Percentiles rank a stretch among this genome's conserved stretches.
These are phyloP conservation scores for Yponomeuta cagnagella DNA, from an alignment of 2,888 invertebrate species.

Conservation along the genomic window DNA sequence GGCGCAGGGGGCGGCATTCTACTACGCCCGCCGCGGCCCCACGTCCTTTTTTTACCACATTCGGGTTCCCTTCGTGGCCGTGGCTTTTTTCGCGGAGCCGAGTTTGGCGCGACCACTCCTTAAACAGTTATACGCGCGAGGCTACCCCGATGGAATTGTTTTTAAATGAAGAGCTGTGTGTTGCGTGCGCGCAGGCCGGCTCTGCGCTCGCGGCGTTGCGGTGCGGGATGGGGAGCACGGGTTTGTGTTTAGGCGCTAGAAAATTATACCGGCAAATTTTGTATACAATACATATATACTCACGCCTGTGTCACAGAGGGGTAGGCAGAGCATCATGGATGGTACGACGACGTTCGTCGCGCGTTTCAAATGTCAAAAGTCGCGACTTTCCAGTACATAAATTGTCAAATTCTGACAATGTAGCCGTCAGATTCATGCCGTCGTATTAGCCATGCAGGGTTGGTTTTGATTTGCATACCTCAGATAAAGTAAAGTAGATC, in stretches of 20 bases:
- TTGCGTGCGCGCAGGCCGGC: conserved; percentile 37
- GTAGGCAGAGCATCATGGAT: too few relatives aligned
- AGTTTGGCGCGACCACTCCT: conserved; percentile 65
- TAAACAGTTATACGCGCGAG: conserved; percentile 69
- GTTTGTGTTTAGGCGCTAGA: neutral
- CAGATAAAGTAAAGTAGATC: too few relatives aligned
- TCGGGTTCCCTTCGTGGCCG: conserved; percentile 56
- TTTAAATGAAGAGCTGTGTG: conserved; percentile 54
- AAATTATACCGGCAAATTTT: too few relatives aligned
- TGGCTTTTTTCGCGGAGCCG: conserved; percentile 62
- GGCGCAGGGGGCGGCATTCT: conserved; percentile 35
- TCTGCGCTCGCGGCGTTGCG: conserved; percentile 26
- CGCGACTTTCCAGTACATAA: too few relatives aligned
- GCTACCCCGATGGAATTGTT: conserved; percentile 70
- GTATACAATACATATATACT: too few relatives aligned
- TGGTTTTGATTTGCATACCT: too few relatives aligned
- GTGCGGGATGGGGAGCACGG: conserved; percentile 24
- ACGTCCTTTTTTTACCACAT: conserved; percentile 45
- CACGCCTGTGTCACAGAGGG: too few relatives aligned
- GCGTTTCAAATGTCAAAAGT: too few relatives aligned
- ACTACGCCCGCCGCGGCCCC: conserved; percentile 38
- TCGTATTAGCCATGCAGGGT: too few relatives aligned
- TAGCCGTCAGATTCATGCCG: too few relatives aligned
- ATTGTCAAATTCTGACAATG: too few relatives aligned
- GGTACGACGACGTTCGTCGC: too few relatives aligned